phyloP scores from a whole-genome alignment of 1,140 invertebrate species.

The Glomeris maerens region DNA sequence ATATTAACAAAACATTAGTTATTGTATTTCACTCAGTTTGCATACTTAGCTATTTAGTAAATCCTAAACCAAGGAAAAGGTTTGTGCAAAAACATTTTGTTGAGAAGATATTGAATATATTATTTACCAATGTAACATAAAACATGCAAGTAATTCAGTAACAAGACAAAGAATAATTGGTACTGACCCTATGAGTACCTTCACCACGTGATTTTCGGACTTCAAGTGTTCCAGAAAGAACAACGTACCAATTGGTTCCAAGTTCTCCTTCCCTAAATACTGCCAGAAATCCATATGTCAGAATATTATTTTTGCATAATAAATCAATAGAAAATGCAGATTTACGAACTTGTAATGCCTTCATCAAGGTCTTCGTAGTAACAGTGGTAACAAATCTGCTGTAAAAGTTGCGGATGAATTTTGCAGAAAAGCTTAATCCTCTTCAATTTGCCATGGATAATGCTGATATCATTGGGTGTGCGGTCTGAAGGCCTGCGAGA shows the following conservation, averaged over 20 bases:
- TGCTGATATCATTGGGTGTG: slow-evolving; percentile 47
- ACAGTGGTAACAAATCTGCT: slow-evolving; percentile 53
- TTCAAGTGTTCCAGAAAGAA: slow-evolving; percentile 52
- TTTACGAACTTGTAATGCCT: slow-evolving; percentile 56
- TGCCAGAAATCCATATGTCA: slow-evolving; percentile 31
- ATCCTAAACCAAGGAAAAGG: no score
- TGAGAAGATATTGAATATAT: no score
- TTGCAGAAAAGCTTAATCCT: slow-evolving; percentile 45
- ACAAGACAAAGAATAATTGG: no score
- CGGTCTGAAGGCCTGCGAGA: slow-evolving; percentile 51
- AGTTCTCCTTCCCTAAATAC: slow-evolving; percentile 62
- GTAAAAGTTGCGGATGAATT: slow-evolving; percentile 51
- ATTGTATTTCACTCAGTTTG: no score
- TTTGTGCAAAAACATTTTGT: no score
- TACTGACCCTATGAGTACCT: no score
- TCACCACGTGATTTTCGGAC: slow-evolving; percentile 44
- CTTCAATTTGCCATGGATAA: slow-evolving; percentile 32
- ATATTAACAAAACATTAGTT: no score
- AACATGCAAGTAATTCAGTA: no score
- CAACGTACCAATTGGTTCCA: slow-evolving; percentile 62
- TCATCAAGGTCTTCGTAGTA: slow-evolving; percentile 63
- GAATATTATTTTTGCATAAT: not conserved
- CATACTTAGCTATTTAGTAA: no score
- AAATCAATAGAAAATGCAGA: not conserved
- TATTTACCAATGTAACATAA: no score